Conservation (phyloP, 2,888 invertebrate species). For the Thumatha senex region DNA sequence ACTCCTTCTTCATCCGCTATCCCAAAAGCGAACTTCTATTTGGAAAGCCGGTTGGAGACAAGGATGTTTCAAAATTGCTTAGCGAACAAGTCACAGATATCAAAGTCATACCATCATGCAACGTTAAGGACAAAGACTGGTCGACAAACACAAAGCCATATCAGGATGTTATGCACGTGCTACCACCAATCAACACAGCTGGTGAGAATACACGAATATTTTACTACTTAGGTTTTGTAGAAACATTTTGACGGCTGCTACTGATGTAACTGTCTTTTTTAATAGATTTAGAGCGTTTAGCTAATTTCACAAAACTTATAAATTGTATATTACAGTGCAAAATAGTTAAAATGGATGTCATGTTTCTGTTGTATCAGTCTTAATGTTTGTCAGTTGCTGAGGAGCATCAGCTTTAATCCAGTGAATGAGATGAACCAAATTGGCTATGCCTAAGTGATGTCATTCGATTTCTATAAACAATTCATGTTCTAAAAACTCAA, state of each 20-base stretch:
- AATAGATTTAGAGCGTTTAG: too few species aligned
- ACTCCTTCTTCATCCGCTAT: conserved; percentile 88
- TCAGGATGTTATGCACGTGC: conserved; percentile 84
- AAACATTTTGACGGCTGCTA: conserved; percentile 33
- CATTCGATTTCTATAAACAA: too few species aligned
- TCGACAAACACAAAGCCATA: conserved; percentile 86
- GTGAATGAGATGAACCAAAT: too few species aligned
- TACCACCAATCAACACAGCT: conserved; percentile 70
- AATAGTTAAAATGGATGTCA: too few species aligned
- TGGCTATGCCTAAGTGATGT: too few species aligned
- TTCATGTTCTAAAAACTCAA: too few species aligned
- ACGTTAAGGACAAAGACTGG: conserved; percentile 76
- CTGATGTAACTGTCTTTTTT: too few species aligned
- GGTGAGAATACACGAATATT: conserved; percentile 47
- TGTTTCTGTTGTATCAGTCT: too few species aligned
- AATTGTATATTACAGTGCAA: too few species aligned
- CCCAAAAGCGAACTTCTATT: conserved; percentile 74
- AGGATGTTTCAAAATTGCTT: conserved; percentile 47
- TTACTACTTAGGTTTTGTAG: conserved; percentile 28
- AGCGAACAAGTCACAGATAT: conserved; percentile 54
- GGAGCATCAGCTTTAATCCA: too few species aligned
- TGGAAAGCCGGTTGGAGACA: conserved; percentile 49
- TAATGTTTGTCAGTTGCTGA: too few species aligned
- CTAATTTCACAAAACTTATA: too few species aligned
- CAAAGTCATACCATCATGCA: conserved; percentile 47